phyloP scores from a whole-genome alignment of 2,888 invertebrate genomes.

The Tanytarsus gracilentus region DNA sequence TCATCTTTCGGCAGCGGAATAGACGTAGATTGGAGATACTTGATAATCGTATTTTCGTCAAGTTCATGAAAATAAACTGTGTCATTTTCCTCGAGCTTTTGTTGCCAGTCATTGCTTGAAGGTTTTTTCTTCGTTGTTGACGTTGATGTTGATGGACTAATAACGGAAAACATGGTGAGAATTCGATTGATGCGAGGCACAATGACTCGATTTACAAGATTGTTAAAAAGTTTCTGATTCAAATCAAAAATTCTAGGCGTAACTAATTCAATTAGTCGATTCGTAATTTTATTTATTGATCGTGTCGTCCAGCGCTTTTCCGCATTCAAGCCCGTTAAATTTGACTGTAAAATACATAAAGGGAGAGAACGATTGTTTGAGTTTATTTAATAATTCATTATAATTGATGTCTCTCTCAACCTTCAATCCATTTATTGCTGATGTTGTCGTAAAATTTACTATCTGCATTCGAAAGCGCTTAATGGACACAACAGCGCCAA shows the following conservation, averaged over 20 bases:
- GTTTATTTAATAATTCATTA: neutral
- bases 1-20: neutral
- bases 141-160: neutral
- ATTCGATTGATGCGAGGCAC: conserved; percentile 20
- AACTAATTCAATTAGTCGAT: conserved; percentile 20
- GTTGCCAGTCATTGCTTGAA: neutral
- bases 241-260: conserved; percentile 7
- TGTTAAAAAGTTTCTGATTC: conserved; percentile 21
- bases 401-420: neutral
- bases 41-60: neutral
- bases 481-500: neutral
- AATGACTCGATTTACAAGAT: conserved; percentile 7
- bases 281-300: conserved; percentile 15
- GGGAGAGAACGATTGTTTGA: neutral
- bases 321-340: conserved; percentile 9
- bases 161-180: conserved; percentile 5
- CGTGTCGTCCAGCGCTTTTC: conserved; percentile 3
- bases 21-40: neutral
- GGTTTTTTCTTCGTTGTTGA: too few relatives aligned
- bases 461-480: conserved; percentile 19
- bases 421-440: conserved; percentile 14
- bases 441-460: neutral
- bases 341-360: conserved; percentile 18
- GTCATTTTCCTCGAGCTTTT: neutral
- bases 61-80: neutral